phyloP scores from a whole-genome alignment of 1,140 invertebrate genomes.

The Luehdorfia chinensis region DNA sequence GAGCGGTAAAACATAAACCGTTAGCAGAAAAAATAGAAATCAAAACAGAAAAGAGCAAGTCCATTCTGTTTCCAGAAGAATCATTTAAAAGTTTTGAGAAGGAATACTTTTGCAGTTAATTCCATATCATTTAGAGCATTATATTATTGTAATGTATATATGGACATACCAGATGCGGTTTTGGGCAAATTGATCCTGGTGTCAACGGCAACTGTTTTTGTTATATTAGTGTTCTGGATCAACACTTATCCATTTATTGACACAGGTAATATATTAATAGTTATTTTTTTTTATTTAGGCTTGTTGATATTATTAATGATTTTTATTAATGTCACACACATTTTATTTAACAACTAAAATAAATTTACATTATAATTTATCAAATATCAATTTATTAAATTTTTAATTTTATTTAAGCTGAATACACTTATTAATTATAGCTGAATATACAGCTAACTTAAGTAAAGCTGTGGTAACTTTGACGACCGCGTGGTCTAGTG shows the following conservation, averaged over 20 bases:
- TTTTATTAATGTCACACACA: too few species aligned
- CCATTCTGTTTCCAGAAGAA: constrained; percentile 77
- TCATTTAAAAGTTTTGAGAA: constrained; percentile 72
- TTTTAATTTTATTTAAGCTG: too few species aligned
- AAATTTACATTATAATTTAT: too few species aligned
- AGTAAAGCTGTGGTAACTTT: too few species aligned
- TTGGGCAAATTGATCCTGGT: constrained; percentile 79
- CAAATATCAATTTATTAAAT: too few species aligned
- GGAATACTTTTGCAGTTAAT: constrained; percentile 65
- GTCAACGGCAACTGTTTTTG: constrained; percentile 75
- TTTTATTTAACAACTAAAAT: too few species aligned
- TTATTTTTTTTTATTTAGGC: constrained; percentile 4
- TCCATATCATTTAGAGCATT: neutral
- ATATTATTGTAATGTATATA: constrained; percentile 32
- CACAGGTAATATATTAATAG: constrained; percentile 37
- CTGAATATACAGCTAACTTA: too few species aligned
- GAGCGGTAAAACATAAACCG: constrained; percentile 72
- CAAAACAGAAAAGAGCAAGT: constrained; percentile 59
- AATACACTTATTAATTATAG: too few species aligned
- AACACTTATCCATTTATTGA: constrained; percentile 84
- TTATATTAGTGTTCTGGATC: constrained; percentile 83
- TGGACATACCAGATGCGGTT: constrained; percentile 56
- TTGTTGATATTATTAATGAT: neutral
- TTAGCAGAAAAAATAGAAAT: constrained; percentile 53
- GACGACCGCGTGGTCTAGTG: too few species aligned